A percentile compares a stretch with the other conserved stretches of the same genome.
Evolutionary conservation across 2,113 vertebrate genomes (phyloP).

Genomic region (Boleophthalmus pectinirostris): DNA sequence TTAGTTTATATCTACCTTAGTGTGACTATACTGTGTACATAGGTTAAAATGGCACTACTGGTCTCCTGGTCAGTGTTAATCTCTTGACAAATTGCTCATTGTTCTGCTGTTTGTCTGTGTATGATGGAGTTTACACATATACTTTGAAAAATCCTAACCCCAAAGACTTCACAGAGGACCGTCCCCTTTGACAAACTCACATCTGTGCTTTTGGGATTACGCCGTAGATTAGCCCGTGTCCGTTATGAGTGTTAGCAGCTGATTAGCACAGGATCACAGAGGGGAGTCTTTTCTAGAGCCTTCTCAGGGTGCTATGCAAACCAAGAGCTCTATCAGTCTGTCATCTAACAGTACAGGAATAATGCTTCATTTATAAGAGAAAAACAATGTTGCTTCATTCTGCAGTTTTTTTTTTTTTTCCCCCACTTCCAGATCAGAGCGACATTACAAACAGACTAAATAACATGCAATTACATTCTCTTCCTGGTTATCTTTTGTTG

Average conservation of each 20-base stretch:
- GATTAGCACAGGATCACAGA: conserved; percentile 42
- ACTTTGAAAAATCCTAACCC: conserved; percentile 47
- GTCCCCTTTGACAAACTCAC: conserved; percentile 76
- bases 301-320: conserved; percentile 5
- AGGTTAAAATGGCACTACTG: conserved; percentile 38
- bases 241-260: conserved; percentile 44
- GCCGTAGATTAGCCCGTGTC: conserved; percentile 44
- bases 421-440: no score
- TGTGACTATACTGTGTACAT: conserved; percentile 2
- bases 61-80: conserved; percentile 36
- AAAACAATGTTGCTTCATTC: neutral
- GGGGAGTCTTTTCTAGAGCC: conserved; percentile 8
- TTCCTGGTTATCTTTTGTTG: neutral
- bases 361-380: conserved; percentile 12
- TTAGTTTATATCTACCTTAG: neutral
- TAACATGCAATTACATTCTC: neutral
- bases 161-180: conserved; percentile 54
- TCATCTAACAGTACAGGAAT: neutral
- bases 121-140: conserved; percentile 40
- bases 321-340: neutral
- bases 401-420: no score
- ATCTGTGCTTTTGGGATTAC: conserved; percentile 43
- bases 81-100: conserved; percentile 57
- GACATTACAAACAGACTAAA: no score
- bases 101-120: conserved; percentile 64